Evolutionary conservation across 2,113 vertebrate genomes (phyloP).

Genomic region (Pygoscelis antarcticus): DNA sequence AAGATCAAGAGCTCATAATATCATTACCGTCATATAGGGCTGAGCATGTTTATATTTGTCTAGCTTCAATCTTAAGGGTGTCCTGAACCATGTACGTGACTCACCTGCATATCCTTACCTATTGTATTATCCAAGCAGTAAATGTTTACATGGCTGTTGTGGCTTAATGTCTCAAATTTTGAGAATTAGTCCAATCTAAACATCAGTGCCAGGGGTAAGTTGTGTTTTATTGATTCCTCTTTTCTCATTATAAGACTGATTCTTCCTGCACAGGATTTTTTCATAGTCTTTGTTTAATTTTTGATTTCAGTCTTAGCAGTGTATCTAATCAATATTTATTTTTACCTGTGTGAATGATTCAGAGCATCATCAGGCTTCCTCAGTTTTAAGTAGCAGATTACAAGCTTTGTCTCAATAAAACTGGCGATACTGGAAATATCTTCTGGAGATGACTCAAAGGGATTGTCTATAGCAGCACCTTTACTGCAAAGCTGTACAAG

Average conservation of each 20-base stretch:
- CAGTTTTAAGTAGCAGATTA: constrained; percentile 74
- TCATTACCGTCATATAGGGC: neutral
- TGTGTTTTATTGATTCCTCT: neutral
- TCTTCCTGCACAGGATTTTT: neutral
- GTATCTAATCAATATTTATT: neutral
- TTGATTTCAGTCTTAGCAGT: neutral
- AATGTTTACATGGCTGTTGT: neutral
- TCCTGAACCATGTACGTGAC: neutral
- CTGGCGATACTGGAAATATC: constrained; percentile 72
- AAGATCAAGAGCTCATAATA: neutral
- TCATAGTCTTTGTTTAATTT: neutral
- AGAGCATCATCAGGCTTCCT: constrained; percentile 71
- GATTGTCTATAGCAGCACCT: constrained; percentile 62
- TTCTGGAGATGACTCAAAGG: constrained; percentile 63
- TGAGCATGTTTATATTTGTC: neutral
- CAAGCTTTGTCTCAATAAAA: constrained; percentile 78
- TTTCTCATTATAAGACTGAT: neutral
- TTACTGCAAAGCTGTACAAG: constrained; percentile 73
- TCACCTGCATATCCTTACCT: neutral
- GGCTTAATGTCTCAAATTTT: neutral
- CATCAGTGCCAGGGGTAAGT: neutral
- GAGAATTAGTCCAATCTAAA: neutral
- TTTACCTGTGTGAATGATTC: constrained; percentile 79
- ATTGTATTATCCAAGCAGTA: neutral
- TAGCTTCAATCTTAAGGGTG: neutral